Percentiles rank a stretch among this genome's conserved stretches.
Conservation (phyloP, 2,113 vertebrate genomes). For the Propithecus coquereli region DNA sequence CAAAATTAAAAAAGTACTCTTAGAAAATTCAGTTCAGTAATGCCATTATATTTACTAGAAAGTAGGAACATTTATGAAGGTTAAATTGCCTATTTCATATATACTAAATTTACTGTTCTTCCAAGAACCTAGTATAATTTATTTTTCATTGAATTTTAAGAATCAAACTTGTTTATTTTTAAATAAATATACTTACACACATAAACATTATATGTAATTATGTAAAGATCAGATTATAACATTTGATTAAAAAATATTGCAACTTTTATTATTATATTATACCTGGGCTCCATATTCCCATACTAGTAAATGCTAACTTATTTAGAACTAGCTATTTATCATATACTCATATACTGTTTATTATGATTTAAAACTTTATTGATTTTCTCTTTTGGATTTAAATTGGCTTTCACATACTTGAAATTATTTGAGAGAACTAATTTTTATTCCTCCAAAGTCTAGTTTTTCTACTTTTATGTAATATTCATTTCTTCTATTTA, state of each 20-base stretch:
- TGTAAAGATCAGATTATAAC: neutral
- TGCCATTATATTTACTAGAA: neutral
- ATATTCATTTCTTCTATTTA: constrained; percentile 27
- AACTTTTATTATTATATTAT: neutral
- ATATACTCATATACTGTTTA: neutral
- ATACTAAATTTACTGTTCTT: neutral
- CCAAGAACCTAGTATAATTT: neutral
- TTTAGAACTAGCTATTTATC: neutral
- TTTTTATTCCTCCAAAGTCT: neutral
- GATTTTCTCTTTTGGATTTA: constrained; percentile 11
- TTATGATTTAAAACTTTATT: constrained; percentile 27
- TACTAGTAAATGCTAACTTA: neutral
- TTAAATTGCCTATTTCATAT: neutral
- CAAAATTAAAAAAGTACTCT: neutral
- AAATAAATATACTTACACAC: neutral
- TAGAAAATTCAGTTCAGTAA: neutral
- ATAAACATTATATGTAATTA: neutral
- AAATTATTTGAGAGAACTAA: constrained; percentile 29
- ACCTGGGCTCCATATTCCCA: neutral
- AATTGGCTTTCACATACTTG: neutral
- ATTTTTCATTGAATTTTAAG: neutral
- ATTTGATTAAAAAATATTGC: neutral
- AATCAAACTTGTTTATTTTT: neutral
- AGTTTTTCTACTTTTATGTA: constrained; percentile 11
- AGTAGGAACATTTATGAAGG: neutral